Evolutionary conservation across 1,140 invertebrate genomes (phyloP), one percentile per base, ranked within the genome.

Genomic region (Nasonia longicornis): DNA sequence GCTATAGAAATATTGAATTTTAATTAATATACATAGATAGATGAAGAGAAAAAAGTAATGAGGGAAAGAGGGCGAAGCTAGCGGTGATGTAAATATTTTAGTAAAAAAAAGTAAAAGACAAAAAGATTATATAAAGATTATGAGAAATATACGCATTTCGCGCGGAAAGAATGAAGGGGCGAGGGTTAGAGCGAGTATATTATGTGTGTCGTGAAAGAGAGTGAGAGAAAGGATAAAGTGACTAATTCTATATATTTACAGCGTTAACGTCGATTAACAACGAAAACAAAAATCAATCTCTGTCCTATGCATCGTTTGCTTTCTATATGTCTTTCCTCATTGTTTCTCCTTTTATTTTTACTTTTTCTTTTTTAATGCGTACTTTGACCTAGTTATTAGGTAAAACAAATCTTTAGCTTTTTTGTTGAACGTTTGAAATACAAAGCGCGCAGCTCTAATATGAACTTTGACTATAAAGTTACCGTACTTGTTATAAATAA

Each of bases 401-500:
- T 45, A 20, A n/a, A 1, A 58, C n/a, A n/a, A 42, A 26, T 26
- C 14, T 26, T 70, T 16, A 26, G 26, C 26, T 45, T 58, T 66
- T 73, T 38, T 63, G 77, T 14, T 71, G 64, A 67, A 78, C 20
- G 70, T 77, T 66, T 63, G 31, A 77, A 63, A 75, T 58, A 20
- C 12, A 45, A 77, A 84, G 77, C 79, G 77, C 85, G 77, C 85
- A 84, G 77, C 83, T 87, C 85, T 88, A 89, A 88, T 88, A 88
- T 87, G 87, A 88, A 85, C 64, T 86, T 87, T 85, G 84, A 89
- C 86, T 87, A 87, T 87, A 86, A 86, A 86, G 85, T 80, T 82
- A 87, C 85, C 84, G 89, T 89, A 87, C 84, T 88, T 88, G 86
- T 88, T 90, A 87, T 80, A 48, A 84, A 85, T 83, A 86, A 89